Conservation (phyloP, 2,888 invertebrate genomes). For the Polylopha cassiicola region DNA sequence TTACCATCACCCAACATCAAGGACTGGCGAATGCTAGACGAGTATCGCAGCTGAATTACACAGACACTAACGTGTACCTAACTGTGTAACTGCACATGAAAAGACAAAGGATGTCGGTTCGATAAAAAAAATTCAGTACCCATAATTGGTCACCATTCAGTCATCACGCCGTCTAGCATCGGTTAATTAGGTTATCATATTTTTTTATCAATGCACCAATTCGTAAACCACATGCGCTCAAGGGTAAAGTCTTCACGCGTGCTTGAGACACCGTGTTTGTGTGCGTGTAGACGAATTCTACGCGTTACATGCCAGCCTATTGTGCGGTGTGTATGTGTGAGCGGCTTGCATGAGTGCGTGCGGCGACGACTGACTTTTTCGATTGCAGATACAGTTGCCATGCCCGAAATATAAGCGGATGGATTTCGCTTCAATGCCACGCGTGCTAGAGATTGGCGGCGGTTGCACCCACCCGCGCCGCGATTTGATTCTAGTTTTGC, state of each 20-base stretch:
- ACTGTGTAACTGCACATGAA: too few relatives aligned
- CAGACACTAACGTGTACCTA: too few relatives aligned
- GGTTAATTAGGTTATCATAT: conserved; percentile 62
- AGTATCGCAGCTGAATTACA: too few relatives aligned
- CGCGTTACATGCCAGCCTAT: conserved; percentile 47
- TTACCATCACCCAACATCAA: too few relatives aligned
- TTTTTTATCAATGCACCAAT: conserved; percentile 72
- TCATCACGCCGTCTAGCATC: conserved; percentile 23
- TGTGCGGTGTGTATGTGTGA: conserved; percentile 49
- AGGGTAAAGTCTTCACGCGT: conserved; percentile 70
- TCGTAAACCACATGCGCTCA: conserved; percentile 64
- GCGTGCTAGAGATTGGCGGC: conserved; percentile 23
- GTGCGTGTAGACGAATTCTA: conserved; percentile 32
- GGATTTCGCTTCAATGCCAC: conserved; percentile 62
- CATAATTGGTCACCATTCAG: neutral
- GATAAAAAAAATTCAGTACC: too few relatives aligned
- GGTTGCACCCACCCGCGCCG: conserved; percentile 18
- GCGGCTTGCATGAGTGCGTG: conserved; percentile 49
- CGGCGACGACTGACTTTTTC: conserved; percentile 63
- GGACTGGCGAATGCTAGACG: too few relatives aligned
- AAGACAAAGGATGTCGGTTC: too few relatives aligned
- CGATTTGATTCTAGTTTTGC: conserved; percentile 9
- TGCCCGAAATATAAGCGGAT: conserved; percentile 72
- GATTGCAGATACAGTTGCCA: conserved; percentile 70
- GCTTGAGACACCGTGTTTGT: conserved; percentile 39